Percentiles rank a stretch among this genome's conserved stretches.
Conservation (phyloP, 2,113 vertebrate genomes). For the Centropus unirufus region DNA sequence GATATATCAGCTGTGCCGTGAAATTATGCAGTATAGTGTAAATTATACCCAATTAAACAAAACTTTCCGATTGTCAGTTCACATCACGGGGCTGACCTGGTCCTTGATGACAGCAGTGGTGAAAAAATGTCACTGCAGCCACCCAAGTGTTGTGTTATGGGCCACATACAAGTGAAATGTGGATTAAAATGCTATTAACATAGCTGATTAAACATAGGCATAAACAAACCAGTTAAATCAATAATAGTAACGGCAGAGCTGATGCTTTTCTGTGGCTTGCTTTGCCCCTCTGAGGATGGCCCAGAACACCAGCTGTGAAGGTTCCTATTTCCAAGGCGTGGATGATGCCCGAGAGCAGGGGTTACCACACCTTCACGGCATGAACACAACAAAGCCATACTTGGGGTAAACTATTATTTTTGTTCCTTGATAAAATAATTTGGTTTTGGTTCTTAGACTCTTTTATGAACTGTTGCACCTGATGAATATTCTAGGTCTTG, state of each 20-base stretch:
- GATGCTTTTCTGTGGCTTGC: background rate
- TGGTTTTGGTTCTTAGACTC: background rate
- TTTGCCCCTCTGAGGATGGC: background rate
- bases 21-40: background rate
- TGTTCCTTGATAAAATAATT: background rate
- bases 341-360: background rate
- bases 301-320: background rate
- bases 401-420: background rate
- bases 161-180: constrained; percentile 60
- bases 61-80: background rate
- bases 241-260: constrained; percentile 61
- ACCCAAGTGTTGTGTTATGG: constrained; percentile 60
- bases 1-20: background rate
- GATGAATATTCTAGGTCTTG: background rate
- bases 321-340: background rate
- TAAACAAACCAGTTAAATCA: constrained; percentile 76
- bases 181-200: constrained; percentile 78
- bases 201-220: constrained; percentile 76
- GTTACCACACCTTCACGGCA: background rate
- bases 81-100: constrained; percentile 12
- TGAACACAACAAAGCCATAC: background rate
- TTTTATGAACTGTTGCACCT: background rate
- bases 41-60: constrained; percentile 53
- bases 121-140: constrained; percentile 61
- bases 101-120: constrained; percentile 22